Evolutionary conservation across 2,888 invertebrate species (phyloP).

Genomic region (Plebejus anna): DNA sequence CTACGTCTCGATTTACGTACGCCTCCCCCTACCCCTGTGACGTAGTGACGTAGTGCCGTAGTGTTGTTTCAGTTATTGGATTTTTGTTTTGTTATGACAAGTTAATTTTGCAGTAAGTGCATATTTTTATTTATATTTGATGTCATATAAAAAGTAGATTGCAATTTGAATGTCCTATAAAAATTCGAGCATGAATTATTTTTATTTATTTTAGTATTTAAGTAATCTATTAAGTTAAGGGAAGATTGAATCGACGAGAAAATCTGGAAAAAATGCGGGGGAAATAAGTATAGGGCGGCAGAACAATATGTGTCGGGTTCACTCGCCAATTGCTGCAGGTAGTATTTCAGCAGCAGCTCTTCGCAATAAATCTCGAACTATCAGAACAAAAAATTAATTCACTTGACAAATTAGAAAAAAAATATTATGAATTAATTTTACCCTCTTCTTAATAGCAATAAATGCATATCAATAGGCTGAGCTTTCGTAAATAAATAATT

Average conservation of each 20-base stretch:
- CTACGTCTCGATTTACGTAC: constrained; percentile 58
- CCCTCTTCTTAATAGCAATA: background rate
- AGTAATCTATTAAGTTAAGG: background rate
- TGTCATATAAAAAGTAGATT: background rate
- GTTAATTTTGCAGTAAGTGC: constrained; percentile 19
- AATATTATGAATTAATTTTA: background rate
- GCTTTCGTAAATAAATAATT: constrained; percentile 2
- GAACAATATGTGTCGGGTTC: no score
- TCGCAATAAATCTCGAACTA: background rate
- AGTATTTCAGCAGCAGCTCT: background rate
- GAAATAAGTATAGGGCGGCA: background rate
- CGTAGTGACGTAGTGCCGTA: constrained; percentile 48
- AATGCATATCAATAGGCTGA: background rate
- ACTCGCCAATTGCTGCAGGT: no score
- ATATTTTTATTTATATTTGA: background rate
- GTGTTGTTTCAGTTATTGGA: constrained; percentile 48
- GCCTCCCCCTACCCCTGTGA: constrained; percentile 48
- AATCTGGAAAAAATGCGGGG: background rate
- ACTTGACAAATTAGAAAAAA: background rate
- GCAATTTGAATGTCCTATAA: background rate
- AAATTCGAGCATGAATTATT: no score
- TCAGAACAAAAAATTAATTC: background rate
- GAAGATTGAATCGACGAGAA: background rate
- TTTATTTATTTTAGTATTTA: no score
- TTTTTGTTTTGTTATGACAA: constrained; percentile 37